Conservation (phyloP, 2,113 vertebrate species). For the Dicentrarchus labrax region DNA sequence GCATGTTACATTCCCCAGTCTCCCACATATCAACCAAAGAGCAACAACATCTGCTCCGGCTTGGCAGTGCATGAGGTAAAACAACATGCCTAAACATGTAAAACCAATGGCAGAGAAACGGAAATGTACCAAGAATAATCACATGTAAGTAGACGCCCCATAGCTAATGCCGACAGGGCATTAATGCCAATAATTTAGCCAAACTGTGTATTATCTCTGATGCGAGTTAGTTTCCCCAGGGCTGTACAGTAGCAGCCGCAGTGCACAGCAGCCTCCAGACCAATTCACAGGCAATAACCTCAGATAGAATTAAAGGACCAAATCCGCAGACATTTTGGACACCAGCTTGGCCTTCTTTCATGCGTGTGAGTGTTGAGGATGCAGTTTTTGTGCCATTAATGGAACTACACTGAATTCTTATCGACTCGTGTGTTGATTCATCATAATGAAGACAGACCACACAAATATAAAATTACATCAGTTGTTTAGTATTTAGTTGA, state of each 20-base stretch:
- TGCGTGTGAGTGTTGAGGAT: slow-evolving; percentile 34
- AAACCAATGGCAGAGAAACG: slow-evolving; percentile 17
- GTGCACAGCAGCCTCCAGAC: slow-evolving; percentile 15
- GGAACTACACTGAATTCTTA: not conserved
- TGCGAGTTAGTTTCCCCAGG: slow-evolving; percentile 11
- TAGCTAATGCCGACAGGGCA: slow-evolving; percentile 30
- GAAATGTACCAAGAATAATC: slow-evolving; percentile 25
- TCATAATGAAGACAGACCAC: slow-evolving; percentile 34
- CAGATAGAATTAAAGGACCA: slow-evolving; percentile 30
- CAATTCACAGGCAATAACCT: slow-evolving; percentile 28
- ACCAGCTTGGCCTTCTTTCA: slow-evolving; percentile 12
- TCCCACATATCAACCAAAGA: slow-evolving; percentile 56
- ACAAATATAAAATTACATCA: slow-evolving; percentile 60
- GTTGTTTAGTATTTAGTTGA: slow-evolving; percentile 31
- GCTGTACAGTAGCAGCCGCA: slow-evolving; percentile 43
- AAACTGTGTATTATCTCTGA: slow-evolving; percentile 26
- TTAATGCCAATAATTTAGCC: slow-evolving; percentile 3
- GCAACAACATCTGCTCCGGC: slow-evolving; percentile 65
- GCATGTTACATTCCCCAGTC: slow-evolving; percentile 60
- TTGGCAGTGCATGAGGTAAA: slow-evolving; percentile 39
- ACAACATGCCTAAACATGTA: slow-evolving; percentile 31
- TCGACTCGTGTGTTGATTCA: slow-evolving; percentile 32
- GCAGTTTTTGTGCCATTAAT: slow-evolving; percentile 35
- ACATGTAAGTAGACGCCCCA: slow-evolving; percentile 12
- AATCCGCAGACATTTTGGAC: slow-evolving; percentile 46